Conservation (phyloP, 37 sponge, comb jelly and placozoan genomes). For the Mnemiopsis leidyi region DNA sequence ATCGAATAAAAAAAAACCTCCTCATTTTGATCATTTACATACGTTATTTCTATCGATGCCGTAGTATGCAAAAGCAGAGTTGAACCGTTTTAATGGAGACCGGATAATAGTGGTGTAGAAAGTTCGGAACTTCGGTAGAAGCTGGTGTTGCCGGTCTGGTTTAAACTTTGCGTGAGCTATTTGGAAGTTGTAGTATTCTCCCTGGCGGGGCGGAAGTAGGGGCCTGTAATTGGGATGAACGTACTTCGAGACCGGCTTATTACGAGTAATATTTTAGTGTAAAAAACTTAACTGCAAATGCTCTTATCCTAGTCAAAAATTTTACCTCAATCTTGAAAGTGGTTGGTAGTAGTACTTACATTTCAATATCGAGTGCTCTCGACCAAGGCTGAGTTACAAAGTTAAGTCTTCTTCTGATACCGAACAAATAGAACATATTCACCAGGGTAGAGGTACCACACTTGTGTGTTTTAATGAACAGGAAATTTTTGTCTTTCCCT, state of each 20-base stretch:
- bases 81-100: not conserved
- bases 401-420: not conserved
- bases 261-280: too few species aligned
- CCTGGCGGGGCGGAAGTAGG: not conserved
- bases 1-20: too few species aligned
- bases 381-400: constrained; percentile 1
- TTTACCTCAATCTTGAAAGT: too few species aligned
- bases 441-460: constrained; percentile 37
- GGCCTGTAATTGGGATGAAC: too few species aligned
- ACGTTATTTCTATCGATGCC: not conserved
- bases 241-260: too few species aligned
- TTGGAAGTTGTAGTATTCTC: constrained; percentile 5
- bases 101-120: constrained; percentile 42
- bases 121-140: not conserved
- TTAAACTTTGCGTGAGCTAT: constrained; percentile 20
- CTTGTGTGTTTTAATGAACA: constrained; percentile 31
- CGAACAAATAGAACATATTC: constrained; percentile 20
- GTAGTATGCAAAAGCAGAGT: constrained; percentile 3
- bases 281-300: too few species aligned
- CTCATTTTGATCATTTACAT: too few species aligned
- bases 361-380: not conserved
- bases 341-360: too few species aligned
- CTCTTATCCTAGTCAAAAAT: too few species aligned
- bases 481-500: not conserved
- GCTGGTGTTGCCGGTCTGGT: not conserved